Conservation (phyloP, 2,113 vertebrate species). For the Carlito syrichta region DNA sequence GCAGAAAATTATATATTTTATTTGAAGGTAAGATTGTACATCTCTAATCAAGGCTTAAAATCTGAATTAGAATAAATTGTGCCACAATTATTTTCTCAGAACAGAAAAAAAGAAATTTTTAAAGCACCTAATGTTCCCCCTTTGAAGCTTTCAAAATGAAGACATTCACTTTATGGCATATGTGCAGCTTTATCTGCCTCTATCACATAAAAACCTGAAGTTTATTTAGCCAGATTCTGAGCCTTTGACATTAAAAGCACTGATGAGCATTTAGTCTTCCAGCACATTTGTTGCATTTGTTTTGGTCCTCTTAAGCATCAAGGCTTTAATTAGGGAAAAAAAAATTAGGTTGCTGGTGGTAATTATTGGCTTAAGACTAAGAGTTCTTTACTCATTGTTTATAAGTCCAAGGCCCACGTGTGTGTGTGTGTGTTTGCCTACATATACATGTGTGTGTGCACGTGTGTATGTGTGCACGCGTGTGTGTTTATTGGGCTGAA, state of each 20-base stretch:
- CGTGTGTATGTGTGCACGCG: neutral
- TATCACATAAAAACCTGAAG: conserved; percentile 28
- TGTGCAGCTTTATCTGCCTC: conserved; percentile 13
- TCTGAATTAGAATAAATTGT: conserved; percentile 79
- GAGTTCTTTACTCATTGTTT: neutral
- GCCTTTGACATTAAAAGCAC: neutral
- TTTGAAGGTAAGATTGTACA: conserved; percentile 76
- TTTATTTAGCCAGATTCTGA: neutral
- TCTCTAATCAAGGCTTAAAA: conserved; percentile 80
- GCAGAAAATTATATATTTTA: conserved; percentile 79
- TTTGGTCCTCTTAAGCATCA: neutral
- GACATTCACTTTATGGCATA: conserved; percentile 30
- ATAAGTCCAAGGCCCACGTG: neutral
- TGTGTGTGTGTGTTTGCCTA: too few species aligned
- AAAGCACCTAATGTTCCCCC: conserved; percentile 62
- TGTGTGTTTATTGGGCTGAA: neutral
- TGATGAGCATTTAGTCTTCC: neutral
- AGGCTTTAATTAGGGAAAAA: conserved; percentile 47
- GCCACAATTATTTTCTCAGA: conserved; percentile 77
- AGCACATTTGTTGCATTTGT: neutral
- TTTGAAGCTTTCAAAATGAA: conserved; percentile 67
- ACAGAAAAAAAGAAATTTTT: conserved; percentile 73
- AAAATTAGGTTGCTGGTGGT: neutral
- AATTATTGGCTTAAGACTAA: conserved; percentile 7
- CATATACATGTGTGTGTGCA: fast-evolving